These are phyloP conservation scores for Brachionus manjavacas DNA, from an alignment of 1,140 invertebrate genomes.

Conservation along the genomic window DNA sequence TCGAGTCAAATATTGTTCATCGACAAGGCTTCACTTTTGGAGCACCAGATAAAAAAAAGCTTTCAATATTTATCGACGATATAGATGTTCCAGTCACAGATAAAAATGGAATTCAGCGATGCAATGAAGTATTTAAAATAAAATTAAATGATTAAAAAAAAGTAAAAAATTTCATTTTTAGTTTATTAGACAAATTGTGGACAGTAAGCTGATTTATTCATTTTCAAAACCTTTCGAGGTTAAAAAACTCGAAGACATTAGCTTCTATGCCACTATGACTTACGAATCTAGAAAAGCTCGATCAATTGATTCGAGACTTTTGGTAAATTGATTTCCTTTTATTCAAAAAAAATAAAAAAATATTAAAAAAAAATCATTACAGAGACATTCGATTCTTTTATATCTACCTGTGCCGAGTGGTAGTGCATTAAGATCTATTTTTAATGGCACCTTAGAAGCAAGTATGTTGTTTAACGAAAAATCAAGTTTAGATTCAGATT, in stretches of 20 bases:
- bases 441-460: constrained; percentile 46
- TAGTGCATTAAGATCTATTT: constrained; percentile 50
- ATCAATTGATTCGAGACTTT: constrained; percentile 50
- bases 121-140: constrained; percentile 15
- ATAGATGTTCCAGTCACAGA: constrained; percentile 49
- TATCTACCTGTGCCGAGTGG: constrained; percentile 50
- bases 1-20: constrained; percentile 56
- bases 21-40: constrained; percentile 58
- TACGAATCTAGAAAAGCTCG: constrained; percentile 45
- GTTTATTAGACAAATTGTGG: constrained; percentile 53
- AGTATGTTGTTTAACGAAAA: constrained; percentile 52
- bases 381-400: constrained; percentile 57
- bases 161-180: constrained; percentile 44
- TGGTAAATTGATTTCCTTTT: constrained; percentile 46
- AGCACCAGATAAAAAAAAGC: constrained; percentile 54
- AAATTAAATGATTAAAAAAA: too few relatives aligned
- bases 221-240: constrained; percentile 55
- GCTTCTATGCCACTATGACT: constrained; percentile 5
- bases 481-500: constrained; percentile 52
- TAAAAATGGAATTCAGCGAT: constrained; percentile 25
- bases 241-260: constrained; percentile 49
- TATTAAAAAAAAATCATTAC: background rate
- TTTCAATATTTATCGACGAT: constrained; percentile 57
- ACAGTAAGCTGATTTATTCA: constrained; percentile 53
- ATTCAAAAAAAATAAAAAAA: constrained; percentile 19